phyloP scores from a whole-genome alignment of 1,140 invertebrate species.

The Euura lappo region DNA sequence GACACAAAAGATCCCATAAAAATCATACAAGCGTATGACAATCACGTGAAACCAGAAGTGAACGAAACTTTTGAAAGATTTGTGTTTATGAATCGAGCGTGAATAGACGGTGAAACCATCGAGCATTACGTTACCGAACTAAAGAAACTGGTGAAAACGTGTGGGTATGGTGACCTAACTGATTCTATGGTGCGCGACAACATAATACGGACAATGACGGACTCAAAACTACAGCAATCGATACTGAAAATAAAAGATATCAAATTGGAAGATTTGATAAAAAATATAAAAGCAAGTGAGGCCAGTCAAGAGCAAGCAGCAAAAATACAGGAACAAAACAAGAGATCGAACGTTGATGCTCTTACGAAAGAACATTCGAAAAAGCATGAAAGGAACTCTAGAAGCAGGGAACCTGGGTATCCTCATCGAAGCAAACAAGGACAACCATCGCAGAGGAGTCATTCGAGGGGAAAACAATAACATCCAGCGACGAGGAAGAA shows the following conservation, averaged over 20 bases:
- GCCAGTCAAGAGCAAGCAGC: constrained; percentile 8
- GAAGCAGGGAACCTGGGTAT: too few relatives aligned
- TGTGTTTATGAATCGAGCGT: neutral
- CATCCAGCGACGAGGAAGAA: too few relatives aligned
- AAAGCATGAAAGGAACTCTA: too few relatives aligned
- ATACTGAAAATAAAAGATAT: constrained; percentile 11
- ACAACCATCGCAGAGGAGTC: too few relatives aligned
- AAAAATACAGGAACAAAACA: constrained; percentile 8
- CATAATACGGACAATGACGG: constrained; percentile 8
- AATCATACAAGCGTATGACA: constrained; percentile 29
- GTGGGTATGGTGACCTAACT: neutral
- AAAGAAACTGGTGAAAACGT: constrained; percentile 11
- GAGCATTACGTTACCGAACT: too few relatives aligned
- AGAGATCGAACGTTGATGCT: too few relatives aligned
- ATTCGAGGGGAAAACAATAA: too few relatives aligned
- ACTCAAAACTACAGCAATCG: neutral
- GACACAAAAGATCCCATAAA: constrained; percentile 25
- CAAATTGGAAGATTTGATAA: neutral
- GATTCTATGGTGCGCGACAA: constrained; percentile 13
- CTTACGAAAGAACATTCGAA: too few relatives aligned
- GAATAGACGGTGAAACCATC: too few relatives aligned
- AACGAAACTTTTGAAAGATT: constrained; percentile 30
- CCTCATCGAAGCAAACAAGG: too few relatives aligned
- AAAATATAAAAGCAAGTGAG: constrained; percentile 11
- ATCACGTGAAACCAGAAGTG: constrained; percentile 28